Evolutionary conservation across 2,888 invertebrate genomes (phyloP), one percentile per base, ranked within the genome.

Genomic region (Arge pagana): DNA sequence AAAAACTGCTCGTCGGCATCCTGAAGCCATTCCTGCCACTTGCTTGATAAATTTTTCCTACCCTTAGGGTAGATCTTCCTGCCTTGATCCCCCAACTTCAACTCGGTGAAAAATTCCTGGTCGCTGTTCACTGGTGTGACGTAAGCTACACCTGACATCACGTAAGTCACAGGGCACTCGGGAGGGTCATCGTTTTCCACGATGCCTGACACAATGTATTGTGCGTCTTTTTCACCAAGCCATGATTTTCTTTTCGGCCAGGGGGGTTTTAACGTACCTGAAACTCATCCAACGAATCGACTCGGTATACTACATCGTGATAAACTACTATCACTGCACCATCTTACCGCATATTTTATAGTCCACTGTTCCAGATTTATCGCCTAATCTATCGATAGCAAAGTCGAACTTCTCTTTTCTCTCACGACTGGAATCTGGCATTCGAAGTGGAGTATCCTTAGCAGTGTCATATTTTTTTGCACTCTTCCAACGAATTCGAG

Each of bases 21-120:
- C 3, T 60, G 55, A 3, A 75, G 45, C 63, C 67, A 71, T 11
- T 68, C 63, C 51, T 70, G 72, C 70, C 72, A 70, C 5, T 67
- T 66, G n/a, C 57, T 53, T 1, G 75, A 74, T 8, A 74, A 56
- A 59, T 71, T 60, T 19, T 70, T 56, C 37, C 69, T 60, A 1
- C 75, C 71, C 1, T 52, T 51, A 0, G 69, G 68, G 48, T 63
- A 73, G 13, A 43, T 35, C 41, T 54, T 60, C 11, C 53, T 56
- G 6, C 33, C 28, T 21, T 26, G 31, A 31, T 53, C 42, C 48
- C 56, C n/a, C 3, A 65, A 48, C 19, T 63, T 64, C 4, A 62
- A 15, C 15, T 60, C 59, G 0, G 61, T 39, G 10, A 68, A 68
- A 39, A 72, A 70, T 10, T 54, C 60, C 5, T 68, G 64, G 16